Percentiles rank a stretch among this genome's conserved stretches.
phyloP scores from a whole-genome alignment of 2,797 vertebrate species.

The Pseudochaenichthys georgianus region DNA sequence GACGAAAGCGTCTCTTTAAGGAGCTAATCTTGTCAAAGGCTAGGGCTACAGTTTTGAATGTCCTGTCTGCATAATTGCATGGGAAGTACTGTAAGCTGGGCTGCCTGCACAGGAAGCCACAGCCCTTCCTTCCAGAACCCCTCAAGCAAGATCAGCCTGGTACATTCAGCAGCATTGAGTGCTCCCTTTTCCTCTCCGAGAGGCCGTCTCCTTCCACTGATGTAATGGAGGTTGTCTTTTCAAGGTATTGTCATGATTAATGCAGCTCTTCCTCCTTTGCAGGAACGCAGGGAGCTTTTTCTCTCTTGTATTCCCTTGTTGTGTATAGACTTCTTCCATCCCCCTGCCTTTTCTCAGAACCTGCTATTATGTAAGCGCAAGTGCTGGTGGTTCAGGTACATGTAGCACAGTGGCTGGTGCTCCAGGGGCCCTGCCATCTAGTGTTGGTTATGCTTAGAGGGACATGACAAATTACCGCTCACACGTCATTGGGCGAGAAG shows the following conservation, averaged over 20 bases:
- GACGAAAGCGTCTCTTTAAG: constrained; percentile 53
- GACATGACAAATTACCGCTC: constrained; percentile 82
- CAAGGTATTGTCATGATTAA: constrained; percentile 84
- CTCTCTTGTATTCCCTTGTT: constrained; percentile 57
- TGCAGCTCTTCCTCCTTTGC: constrained; percentile 67
- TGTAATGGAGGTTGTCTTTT: constrained; percentile 78
- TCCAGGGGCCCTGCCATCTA: constrained; percentile 74
- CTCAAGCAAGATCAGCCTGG: constrained; percentile 60
- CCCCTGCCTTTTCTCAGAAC: constrained; percentile 45
- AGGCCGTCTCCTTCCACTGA: constrained; percentile 60
- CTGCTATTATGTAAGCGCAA: constrained; percentile 75
- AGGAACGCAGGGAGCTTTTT: constrained; percentile 52
- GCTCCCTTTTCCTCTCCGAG: constrained; percentile 57
- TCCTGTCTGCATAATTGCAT: constrained; percentile 59
- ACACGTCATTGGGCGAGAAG: constrained; percentile 68
- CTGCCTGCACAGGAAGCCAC: constrained; percentile 59
- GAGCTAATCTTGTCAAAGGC: constrained; percentile 58
- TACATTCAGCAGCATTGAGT: constrained; percentile 60
- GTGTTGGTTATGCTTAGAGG: constrained; percentile 77
- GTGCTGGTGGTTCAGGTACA: constrained; percentile 79
- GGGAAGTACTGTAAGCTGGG: constrained; percentile 52
- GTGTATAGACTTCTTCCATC: constrained; percentile 54
- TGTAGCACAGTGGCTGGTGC: constrained; percentile 66
- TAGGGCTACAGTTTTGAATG: constrained; percentile 32
- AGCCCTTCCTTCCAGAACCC: constrained; percentile 56